Evolutionary conservation across 2,888 invertebrate species (phyloP), one percentile per base, ranked within the genome.

Genomic region (Agrilus mali): DNA sequence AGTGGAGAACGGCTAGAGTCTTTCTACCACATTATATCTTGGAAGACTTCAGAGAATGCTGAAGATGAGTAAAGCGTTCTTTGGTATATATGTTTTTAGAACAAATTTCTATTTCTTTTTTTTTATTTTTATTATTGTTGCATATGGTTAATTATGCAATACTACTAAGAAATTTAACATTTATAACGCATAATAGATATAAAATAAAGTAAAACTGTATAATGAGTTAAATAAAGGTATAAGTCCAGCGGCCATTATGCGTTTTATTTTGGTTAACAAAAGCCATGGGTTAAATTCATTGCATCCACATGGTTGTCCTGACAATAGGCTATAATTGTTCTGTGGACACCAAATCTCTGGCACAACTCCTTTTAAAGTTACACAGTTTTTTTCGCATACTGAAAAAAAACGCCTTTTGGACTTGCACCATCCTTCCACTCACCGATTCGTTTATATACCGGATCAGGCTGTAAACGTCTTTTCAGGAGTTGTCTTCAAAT

Each of bases 1-100:
- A 17, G 34, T 17, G 50, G 43, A 20, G 48, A 50, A 47, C 12
- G 10, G 13, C 36, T 47, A 41, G 48, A 50, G 36, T 50, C 47
- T 31, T 46, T 31, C 38, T 47, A 47, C 31, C 37, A 42, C 17
- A 13, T 42, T 15, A 42, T 37, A 22, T 42, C 37, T 27, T 42
- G 37, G 37, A 27, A 42, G 16, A 42, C 37, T 10, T 39, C 42
- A 22, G 22, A 34, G 12, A 15, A 13, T n/a, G 34, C 33, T 34
- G 13, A 37, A n/a, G 37, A 8, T 17, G 37, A 37, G n/a, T 37
- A 20, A 20, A 20, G 20, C 20, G 20, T 20, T 20, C 20, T 20
- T 20, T 20, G 3, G 20, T 20, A 20, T 20, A 20, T 20, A 20
- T 20, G 20, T 20, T 20, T 20, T 20, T 20, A 20, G 20, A 20